Evolutionary conservation across 2,888 invertebrate species (phyloP).

Genomic region (Scelioninae gen. 2): DNA sequence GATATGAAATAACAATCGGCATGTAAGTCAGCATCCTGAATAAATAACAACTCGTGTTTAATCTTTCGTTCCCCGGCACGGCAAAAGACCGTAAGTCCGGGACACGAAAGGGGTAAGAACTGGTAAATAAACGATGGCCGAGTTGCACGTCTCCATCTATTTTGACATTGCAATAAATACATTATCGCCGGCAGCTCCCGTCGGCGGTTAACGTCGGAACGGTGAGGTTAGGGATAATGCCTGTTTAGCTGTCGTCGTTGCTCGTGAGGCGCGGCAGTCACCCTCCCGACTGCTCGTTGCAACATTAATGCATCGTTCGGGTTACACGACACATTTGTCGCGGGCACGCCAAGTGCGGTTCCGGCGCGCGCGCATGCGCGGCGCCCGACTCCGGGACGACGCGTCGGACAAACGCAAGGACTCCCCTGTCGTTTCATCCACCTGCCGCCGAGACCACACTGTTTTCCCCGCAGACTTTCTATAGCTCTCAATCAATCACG

Average conservation of each 20-base stretch:
- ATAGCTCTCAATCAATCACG: conserved; percentile 65
- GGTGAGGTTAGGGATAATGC: conserved; percentile 63
- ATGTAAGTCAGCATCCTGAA: too few species aligned
- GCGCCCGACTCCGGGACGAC: conserved; percentile 33
- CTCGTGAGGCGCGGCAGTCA: conserved; percentile 62
- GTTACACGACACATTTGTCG: conserved; percentile 64
- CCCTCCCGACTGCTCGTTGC: conserved; percentile 64
- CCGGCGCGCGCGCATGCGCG: conserved; percentile 15
- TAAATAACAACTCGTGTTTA: background rate
- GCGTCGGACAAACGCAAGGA: conserved; percentile 36
- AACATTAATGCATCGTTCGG: conserved; percentile 70
- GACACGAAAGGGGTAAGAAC: conserved; percentile 22
- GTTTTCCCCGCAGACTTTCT: conserved; percentile 55
- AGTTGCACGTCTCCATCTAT: conserved; percentile 50
- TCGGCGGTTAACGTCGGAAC: conserved; percentile 53
- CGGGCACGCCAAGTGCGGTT: conserved; percentile 47
- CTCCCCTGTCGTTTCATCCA: conserved; percentile 56
- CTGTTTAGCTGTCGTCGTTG: conserved; percentile 65
- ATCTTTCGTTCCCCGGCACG: conserved; percentile 18
- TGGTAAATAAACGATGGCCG: conserved; percentile 54
- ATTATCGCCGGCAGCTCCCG: conserved; percentile 55
- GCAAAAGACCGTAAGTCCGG: conserved; percentile 23
- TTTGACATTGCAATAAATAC: conserved; percentile 58
- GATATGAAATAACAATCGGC: too few species aligned
- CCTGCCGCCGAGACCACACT: conserved; percentile 45